Evolutionary conservation across 2,113 vertebrate species (phyloP), one percentile per base, ranked within the genome.

Genomic region (Elephantulus edwardii): DNA sequence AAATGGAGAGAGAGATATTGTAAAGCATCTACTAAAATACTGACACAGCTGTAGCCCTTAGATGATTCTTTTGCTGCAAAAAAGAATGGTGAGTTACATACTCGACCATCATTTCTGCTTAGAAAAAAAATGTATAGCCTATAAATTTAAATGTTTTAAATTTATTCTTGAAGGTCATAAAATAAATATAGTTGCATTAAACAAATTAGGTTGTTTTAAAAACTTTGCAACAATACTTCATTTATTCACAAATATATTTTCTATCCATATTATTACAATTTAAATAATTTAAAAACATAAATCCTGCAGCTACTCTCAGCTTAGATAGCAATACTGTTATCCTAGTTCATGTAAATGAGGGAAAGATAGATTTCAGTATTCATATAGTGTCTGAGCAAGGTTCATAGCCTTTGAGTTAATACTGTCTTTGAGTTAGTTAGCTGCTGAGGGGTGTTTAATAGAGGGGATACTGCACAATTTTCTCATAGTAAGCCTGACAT

Each of bases 1-100:
- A 80, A 22, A 44, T 10, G 66, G 13, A 78, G 8, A 66, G 35
- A 64, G 79, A 46, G 8, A 35, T 48, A 33, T 14, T 77, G 33
- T 52, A 62, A 91, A 70, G 84, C 35, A 1, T 72, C 14, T 83
- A 93, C 60, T 81, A 88, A 85, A 95, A 80, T 95, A 82, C 76
- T 94, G 90, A 66, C 28, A 48, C 79, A 89, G 84, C 83, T 54
- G 1, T 96, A 97, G 97, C 97, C 97, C 97, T 98, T 98, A 13
- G 70, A 89, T 93, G 92, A 83, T 83, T 88, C 42, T 20, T 94
- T n/a, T 89, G 90, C 77, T 90, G 72, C 66, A 84, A 77, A 83
- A 88, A 86, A 86, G 24, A 84, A 44, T 91, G 74, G 26, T 52
- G 52, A 88, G 30, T 93, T 87, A 13, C n/a, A n/a, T 86, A 91